Percentiles rank a stretch among this genome's conserved stretches.
phyloP scores from a whole-genome alignment of 2,888 invertebrate species.

The Deilephila elpenor region DNA sequence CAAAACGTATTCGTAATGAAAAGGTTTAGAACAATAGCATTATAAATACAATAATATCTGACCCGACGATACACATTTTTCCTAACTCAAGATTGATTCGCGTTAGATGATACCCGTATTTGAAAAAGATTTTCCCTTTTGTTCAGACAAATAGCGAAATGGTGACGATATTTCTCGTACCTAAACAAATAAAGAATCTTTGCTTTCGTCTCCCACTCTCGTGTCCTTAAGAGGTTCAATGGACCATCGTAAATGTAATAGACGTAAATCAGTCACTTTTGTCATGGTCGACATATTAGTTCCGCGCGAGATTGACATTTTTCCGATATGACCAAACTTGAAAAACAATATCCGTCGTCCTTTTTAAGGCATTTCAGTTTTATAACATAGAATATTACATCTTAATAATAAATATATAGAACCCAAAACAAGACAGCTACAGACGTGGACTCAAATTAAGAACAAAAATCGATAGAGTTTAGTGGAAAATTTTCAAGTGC shows the following conservation, averaged over 20 bases:
- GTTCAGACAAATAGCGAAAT: neutral
- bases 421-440: too few relatives aligned
- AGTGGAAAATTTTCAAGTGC: too few relatives aligned
- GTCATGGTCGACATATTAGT: neutral
- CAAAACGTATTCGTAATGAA: neutral
- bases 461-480: too few relatives aligned
- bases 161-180: neutral
- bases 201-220: neutral
- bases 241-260: neutral
- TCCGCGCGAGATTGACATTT: neutral
- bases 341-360: too few relatives aligned
- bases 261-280: slow-evolving; percentile 1
- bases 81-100: neutral
- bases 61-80: neutral
- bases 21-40: neutral
- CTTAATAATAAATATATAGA: too few relatives aligned
- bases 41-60: neutral
- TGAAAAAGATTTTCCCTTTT: neutral
- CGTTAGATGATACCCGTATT: neutral
- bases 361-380: too few relatives aligned
- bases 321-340: neutral
- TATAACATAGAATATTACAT: too few relatives aligned
- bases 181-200: slow-evolving; percentile 6
- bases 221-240: slow-evolving; percentile 4
- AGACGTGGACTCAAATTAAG: too few relatives aligned